phyloP scores from a whole-genome alignment of 2,888 invertebrate species.

The Venustoraphidia nigricollis region DNA sequence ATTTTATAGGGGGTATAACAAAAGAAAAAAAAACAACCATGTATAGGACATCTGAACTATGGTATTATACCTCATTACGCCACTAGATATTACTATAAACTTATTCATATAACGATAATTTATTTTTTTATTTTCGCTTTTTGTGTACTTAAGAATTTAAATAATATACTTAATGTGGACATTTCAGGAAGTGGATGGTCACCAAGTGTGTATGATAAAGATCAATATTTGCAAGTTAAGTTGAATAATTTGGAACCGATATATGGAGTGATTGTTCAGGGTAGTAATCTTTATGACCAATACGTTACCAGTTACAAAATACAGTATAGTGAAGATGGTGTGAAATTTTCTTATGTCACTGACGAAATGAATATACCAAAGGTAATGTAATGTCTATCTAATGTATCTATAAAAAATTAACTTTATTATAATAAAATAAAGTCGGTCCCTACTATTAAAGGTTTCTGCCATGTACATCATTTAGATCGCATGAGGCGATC shows the following conservation, averaged over 20 bases:
- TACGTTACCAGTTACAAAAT: constrained; percentile 67
- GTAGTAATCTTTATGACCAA: constrained; percentile 49
- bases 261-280: constrained; percentile 59
- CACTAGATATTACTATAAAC: no score
- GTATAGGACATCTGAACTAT: no score
- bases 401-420: not conserved
- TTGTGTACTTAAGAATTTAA: not conserved
- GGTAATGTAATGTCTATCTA: constrained; percentile 20
- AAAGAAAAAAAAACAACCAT: no score
- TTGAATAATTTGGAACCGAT: constrained; percentile 48
- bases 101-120: no score
- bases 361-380: constrained; percentile 31
- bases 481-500: no score
- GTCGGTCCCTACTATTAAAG: no score
- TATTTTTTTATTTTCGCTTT: no score
- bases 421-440: no score
- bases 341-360: constrained; percentile 39
- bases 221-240: constrained; percentile 56
- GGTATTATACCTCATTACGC: no score
- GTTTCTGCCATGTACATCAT: no score
- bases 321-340: constrained; percentile 51
- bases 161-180: not conserved
- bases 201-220: constrained; percentile 37
- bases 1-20: no score
- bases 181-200: constrained; percentile 49